Base-by-base conservation (phyloP, 2,888 invertebrate genomes). In the Rhingia rostrata region DNA sequence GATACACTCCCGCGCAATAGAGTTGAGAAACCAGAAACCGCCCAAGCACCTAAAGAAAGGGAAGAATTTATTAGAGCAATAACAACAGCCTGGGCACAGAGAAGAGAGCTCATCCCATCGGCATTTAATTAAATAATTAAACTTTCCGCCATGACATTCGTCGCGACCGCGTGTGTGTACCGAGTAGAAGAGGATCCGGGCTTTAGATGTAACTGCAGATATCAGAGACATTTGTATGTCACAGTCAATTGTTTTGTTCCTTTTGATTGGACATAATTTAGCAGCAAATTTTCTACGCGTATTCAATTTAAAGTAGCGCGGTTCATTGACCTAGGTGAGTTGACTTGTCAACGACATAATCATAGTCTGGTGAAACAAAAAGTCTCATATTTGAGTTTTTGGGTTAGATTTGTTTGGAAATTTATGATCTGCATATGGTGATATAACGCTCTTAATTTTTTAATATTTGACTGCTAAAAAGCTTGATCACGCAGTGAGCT, bases 181-280 rank as follows among this genome's bases (percentile, higher is more conserved):
- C 49, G 41, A 41, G 60, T 66, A 79, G 77, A 58, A 72, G 82
- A 82, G 82, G 82, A 82, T 84, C 84, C 84, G 84, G 84, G 83
- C 70, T 39, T n/a, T 14, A 22, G 22, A 22, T 22, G 35, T 37
- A 35, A 7, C 61, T 61, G 54, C 63, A 14, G 22, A 37, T 39
- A 33, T 10, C 61, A 75, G 72, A 82, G 43, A 78, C 54, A 69
- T 74, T 75, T 79, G 58, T 74, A 74, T 80, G 75, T 80, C 84
- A 80, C 84, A 80, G 74, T 84, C 84, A 84, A 84, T 84, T 84
- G 80, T 84, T 84, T 84, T 84, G 84, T 84, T 84, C 84, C 74
- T 80, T 75, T 56, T 84, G 80, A 84, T 84, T 84, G 84, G 80
- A 84, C 80, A 84, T 70, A 84, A 84, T 80, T 84, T 84, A 84